A percentile compares a stretch with the other conserved stretches of the same genome.
phyloP scores from a whole-genome alignment of 1,140 invertebrate species.

The Meloidogyne floridensis region DNA sequence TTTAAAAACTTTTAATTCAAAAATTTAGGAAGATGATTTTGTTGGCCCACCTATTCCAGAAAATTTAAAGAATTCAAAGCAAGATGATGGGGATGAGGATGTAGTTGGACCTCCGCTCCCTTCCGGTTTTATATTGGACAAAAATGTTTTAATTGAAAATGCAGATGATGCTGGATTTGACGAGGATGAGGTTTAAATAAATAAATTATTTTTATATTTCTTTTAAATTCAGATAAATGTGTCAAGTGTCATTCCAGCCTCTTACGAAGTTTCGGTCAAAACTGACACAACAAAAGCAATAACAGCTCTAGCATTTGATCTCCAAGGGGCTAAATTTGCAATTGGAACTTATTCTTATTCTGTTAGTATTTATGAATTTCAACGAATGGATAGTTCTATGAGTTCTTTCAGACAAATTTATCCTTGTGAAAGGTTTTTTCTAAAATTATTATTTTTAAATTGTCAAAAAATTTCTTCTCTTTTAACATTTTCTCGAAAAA shows the following conservation, averaged over 20 bases:
- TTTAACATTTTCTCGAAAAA: too few relatives aligned
- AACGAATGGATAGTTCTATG: constrained; percentile 89
- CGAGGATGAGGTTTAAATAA: constrained; percentile 33
- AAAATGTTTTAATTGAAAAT: constrained; percentile 32
- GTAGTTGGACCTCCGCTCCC: constrained; percentile 52
- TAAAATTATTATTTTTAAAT: not conserved
- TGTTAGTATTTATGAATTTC: constrained; percentile 95
- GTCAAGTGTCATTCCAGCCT: constrained; percentile 49
- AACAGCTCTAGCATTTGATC: constrained; percentile 83
- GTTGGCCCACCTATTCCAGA: constrained; percentile 25
- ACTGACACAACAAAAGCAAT: constrained; percentile 55
- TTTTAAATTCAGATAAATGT: constrained; percentile 49
- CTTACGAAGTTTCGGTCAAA: constrained; percentile 46
- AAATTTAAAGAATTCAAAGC: constrained; percentile 12
- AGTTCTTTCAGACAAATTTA: constrained; percentile 85
- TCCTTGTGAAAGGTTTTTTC: constrained; percentile 82
- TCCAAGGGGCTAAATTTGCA: constrained; percentile 85
- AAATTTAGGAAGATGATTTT: constrained; percentile 20
- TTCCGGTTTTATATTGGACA: constrained; percentile 45
- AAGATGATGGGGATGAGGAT: constrained; percentile 42
- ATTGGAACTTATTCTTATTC: constrained; percentile 91
- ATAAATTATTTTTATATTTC: constrained; percentile 5
- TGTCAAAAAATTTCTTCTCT: constrained; percentile 12
- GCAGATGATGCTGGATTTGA: constrained; percentile 37
- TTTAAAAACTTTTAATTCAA: constrained; percentile 16